Conservation (phyloP, 2,113 vertebrate genomes). For the Oncorhynchus nerka region DNA sequence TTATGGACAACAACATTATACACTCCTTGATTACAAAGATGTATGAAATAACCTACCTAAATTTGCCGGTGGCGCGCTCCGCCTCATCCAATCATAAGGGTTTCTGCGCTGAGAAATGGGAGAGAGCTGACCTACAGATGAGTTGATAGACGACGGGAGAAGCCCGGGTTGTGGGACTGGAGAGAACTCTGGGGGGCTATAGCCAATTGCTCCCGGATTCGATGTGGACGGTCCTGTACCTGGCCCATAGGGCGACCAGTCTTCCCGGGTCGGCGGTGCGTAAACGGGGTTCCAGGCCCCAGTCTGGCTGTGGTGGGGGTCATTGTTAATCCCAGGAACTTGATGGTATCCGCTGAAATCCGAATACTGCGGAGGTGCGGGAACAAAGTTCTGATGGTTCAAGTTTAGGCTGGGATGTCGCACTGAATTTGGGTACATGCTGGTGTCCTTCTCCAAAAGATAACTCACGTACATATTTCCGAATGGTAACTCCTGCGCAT, state of each 20-base stretch:
- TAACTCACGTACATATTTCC: constrained; percentile 90
- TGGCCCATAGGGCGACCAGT: constrained; percentile 83
- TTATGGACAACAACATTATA: too few species aligned
- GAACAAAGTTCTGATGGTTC: constrained; percentile 81
- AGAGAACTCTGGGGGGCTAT: constrained; percentile 83
- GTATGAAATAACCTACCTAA: constrained; percentile 48
- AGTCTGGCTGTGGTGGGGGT: constrained; percentile 75
- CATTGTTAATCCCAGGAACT: constrained; percentile 75
- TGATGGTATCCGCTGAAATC: constrained; percentile 87
- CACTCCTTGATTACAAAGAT: too few species aligned
- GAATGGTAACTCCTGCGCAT: constrained; percentile 67
- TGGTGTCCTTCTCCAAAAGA: constrained; percentile 89
- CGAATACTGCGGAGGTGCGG: constrained; percentile 82
- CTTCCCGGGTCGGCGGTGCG: constrained; percentile 79
- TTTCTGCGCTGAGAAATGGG: constrained; percentile 84
- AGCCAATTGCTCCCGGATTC: constrained; percentile 76
- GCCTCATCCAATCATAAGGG: constrained; percentile 91
- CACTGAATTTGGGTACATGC: constrained; percentile 85
- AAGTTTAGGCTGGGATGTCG: constrained; percentile 83
- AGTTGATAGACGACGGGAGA: constrained; percentile 71
- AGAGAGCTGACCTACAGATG: constrained; percentile 77
- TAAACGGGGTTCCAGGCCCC: constrained; percentile 84
- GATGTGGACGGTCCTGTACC: constrained; percentile 57
- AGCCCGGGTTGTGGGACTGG: constrained; percentile 77
- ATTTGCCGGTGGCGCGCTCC: constrained; percentile 71